Evolutionary conservation across 2,888 invertebrate species (phyloP).

Genomic region (Nycteola revayana): DNA sequence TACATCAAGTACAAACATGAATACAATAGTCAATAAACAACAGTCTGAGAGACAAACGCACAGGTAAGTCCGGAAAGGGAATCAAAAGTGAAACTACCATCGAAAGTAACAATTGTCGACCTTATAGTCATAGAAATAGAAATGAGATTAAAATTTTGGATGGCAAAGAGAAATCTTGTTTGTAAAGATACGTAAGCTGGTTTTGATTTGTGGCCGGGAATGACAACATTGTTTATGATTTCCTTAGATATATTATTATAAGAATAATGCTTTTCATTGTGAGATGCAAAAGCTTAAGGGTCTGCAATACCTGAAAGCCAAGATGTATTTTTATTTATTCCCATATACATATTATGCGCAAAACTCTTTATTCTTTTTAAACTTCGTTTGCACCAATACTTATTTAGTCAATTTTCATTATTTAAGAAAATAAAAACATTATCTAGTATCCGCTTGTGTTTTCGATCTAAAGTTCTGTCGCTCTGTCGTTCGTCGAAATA

Average conservation of each 20-base stretch:
- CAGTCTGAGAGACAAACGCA: slow-evolving; percentile 54
- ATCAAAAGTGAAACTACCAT: slow-evolving; percentile 7
- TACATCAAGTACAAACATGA: slow-evolving; percentile 33
- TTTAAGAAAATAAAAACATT: too few species aligned
- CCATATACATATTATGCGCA: too few species aligned
- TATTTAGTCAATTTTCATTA: too few species aligned
- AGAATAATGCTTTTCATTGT: slow-evolving; percentile 41
- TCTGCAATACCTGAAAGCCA: too few species aligned
- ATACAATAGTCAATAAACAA: slow-evolving; percentile 64
- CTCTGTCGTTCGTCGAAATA: too few species aligned
- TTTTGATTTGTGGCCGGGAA: slow-evolving; percentile 67
- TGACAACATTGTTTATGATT: slow-evolving; percentile 69
- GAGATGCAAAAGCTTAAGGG: slow-evolving; percentile 30
- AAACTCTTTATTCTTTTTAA: too few species aligned
- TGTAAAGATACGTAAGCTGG: slow-evolving; percentile 55
- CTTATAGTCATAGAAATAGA: slow-evolving; percentile 1
- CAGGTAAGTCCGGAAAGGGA: slow-evolving; percentile 41
- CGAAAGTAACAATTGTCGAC: not conserved
- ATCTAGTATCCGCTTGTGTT: too few species aligned
- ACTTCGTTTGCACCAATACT: too few species aligned
- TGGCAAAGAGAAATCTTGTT: slow-evolving; percentile 12
- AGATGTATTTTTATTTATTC: too few species aligned
- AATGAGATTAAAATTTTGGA: slow-evolving; percentile 1
- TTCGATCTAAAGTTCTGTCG: too few species aligned
- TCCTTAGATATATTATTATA: slow-evolving; percentile 59